Percentiles rank a stretch among this genome's conserved stretches.
These are phyloP conservation scores for Theodoxus fluviatilis DNA, from an alignment of 2,888 invertebrate species.

Conservation along the genomic window DNA sequence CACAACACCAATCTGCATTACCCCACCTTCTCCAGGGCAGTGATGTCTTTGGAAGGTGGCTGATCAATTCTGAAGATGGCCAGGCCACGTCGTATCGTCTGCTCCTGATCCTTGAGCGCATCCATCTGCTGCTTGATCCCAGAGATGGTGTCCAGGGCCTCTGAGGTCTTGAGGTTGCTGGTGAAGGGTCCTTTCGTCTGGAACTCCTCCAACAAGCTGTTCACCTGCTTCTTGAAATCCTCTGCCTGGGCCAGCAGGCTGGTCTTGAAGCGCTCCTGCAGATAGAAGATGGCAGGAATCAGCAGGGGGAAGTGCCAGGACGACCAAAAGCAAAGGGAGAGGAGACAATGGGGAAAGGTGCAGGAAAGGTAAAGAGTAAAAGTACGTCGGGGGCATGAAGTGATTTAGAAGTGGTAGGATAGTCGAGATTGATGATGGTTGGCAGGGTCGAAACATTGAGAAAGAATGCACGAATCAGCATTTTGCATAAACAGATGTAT, in stretches of 20 bases:
- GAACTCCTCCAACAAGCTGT: slow-evolving; percentile 76
- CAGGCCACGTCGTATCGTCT: slow-evolving; percentile 72
- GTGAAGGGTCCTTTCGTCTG: slow-evolving; percentile 69
- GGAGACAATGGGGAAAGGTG: too few species aligned
- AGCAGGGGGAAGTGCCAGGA: too few species aligned
- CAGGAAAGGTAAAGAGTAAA: too few species aligned
- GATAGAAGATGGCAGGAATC: too few species aligned
- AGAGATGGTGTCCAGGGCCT: slow-evolving; percentile 61
- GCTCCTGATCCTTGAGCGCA: slow-evolving; percentile 74
- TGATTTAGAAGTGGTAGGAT: too few species aligned
- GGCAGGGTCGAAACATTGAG: too few species aligned
- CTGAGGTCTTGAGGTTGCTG: slow-evolving; percentile 48
- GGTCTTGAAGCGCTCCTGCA: slow-evolving; percentile 70
- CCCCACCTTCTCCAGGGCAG: slow-evolving; percentile 61
- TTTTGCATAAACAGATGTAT: too few species aligned
- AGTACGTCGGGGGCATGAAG: too few species aligned
- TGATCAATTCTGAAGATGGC: slow-evolving; percentile 81
- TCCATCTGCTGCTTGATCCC: slow-evolving; percentile 54
- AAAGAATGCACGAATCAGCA: too few species aligned
- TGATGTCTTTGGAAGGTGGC: slow-evolving; percentile 68
- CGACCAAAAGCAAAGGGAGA: too few species aligned
- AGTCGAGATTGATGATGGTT: too few species aligned
- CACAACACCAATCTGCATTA: too few species aligned
- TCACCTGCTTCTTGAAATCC: slow-evolving; percentile 75
- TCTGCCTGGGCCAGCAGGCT: slow-evolving; percentile 76